Base-by-base conservation (phyloP, 2,797 vertebrate species). In the Bradypodion ventrale region DNA sequence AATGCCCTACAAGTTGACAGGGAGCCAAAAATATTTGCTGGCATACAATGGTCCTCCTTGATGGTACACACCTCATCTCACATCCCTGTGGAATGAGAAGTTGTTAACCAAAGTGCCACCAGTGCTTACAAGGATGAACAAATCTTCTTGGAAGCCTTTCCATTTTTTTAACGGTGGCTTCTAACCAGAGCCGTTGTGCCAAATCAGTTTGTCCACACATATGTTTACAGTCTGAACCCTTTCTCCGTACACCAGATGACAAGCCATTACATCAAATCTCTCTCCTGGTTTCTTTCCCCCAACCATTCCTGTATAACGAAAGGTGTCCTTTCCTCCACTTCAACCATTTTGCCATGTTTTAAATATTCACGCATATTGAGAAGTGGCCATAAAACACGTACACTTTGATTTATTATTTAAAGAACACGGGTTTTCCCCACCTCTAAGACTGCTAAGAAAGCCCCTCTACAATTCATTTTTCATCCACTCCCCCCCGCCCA, bases 331-430 rank as follows among this genome's bases (percentile, higher is more conserved):
- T 46, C 21, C 2, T 3, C 86, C 46, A 52, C 92, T 90, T 89
- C 87, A 94, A 94, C 92, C 91, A 66, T 94, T 96, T 95, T 97
- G 92, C 91, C 95, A 91, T 93, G 94, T 96, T 97, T 97, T 97
- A 97, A 96, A 96, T 97, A 98, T 98, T 98, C 97, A 97, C 95
- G 95, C 92, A 94, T 93, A 95, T 69, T 42, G 92, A 94, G 94
- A 94, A 95, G 91, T 42, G 84, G 89, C 95, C 96, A 96, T 97
- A 97, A 97, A 97, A 97, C 40, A 40, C 7, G 97, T 96, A 96
- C 95, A 81, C 93, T 91, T 94, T 96, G 94, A 98, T 98, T 95
- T 95, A 99, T 98, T 98, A 98, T 99, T 99, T 97, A 98, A 94
- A 75, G 91, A 90, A 84, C 91, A 86, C 79, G 89, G 94, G 46